Evolutionary conservation across 2,113 vertebrate genomes (phyloP).

Genomic region (Halichoeres trimaculatus): DNA sequence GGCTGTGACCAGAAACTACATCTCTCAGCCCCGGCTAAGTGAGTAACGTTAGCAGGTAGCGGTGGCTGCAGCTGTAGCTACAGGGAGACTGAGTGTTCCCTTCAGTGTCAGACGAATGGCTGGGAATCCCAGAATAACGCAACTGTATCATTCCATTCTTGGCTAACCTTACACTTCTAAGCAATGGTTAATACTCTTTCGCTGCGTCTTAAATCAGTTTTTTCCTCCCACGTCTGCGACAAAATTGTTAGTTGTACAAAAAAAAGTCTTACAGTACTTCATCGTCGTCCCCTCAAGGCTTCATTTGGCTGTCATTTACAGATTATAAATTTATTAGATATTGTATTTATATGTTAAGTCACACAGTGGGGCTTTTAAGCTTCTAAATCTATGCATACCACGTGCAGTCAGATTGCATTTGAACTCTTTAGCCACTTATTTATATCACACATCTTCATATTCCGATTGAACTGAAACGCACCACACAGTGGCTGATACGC

Average conservation of each 20-base stretch:
- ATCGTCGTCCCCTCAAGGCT: no score
- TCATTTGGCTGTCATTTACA: no score
- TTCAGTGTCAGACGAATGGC: neutral
- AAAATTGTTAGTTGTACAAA: no score
- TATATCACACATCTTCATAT: neutral
- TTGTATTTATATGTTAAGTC: no score
- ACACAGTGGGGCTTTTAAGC: no score
- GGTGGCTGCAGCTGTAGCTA: constrained; percentile 20
- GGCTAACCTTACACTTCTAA: neutral
- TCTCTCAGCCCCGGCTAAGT: constrained; percentile 87
- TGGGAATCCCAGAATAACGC: fast-evolving
- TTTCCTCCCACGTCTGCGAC: no score
- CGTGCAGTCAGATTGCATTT: no score
- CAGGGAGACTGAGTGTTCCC: constrained; percentile 24
- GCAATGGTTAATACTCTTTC: neutral
- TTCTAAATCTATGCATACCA: no score
- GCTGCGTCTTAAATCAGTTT: neutral
- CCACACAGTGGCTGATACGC: neutral
- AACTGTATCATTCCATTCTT: neutral
- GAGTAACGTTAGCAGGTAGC: constrained; percentile 54
- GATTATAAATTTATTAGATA: no score
- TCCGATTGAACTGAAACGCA: neutral
- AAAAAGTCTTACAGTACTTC: no score
- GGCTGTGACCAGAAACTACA: constrained; percentile 86
- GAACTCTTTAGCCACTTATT: no score